These are phyloP conservation scores for Climacteris rufus DNA, from an alignment of 2,113 vertebrate species.

Conservation along the genomic window DNA sequence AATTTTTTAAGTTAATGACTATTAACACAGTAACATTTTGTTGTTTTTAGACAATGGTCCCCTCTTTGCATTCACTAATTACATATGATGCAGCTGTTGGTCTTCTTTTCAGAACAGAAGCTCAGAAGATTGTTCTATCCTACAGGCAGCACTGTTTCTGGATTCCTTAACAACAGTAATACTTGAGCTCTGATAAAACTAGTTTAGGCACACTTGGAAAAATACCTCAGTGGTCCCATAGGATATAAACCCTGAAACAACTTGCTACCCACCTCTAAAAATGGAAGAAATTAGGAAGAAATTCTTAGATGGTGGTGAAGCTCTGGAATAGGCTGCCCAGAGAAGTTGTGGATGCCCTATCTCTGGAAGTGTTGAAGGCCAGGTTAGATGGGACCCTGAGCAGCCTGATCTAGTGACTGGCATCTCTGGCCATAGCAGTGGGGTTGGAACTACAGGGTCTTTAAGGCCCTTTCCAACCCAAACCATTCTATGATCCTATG, in stretches of 20 bases:
- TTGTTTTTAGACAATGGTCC: neutral
- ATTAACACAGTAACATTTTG: neutral
- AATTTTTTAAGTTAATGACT: neutral
- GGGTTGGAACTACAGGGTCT: neutral
- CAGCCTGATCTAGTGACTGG: accelerated
- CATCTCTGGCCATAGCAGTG: neutral
- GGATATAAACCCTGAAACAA: neutral
- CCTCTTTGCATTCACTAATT: neutral
- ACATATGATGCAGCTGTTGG: neutral
- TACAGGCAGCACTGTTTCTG: neutral
- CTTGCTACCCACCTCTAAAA: neutral
- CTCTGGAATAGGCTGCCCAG: neutral
- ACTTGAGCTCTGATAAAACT: neutral
- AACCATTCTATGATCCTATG: neutral
- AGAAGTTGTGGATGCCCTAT: neutral
- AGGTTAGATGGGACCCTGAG: neutral
- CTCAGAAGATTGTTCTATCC: neutral
- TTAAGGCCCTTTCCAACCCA: neutral
- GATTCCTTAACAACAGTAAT: neutral
- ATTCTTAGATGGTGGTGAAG: neutral
- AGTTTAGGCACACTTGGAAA: neutral
- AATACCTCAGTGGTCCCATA: neutral
- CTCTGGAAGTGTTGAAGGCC: neutral
- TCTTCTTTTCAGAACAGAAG: neutral
- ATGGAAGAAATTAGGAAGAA: neutral